Evolutionary conservation across 2,888 invertebrate species (phyloP).

Genomic region (Xylocampa areola): DNA sequence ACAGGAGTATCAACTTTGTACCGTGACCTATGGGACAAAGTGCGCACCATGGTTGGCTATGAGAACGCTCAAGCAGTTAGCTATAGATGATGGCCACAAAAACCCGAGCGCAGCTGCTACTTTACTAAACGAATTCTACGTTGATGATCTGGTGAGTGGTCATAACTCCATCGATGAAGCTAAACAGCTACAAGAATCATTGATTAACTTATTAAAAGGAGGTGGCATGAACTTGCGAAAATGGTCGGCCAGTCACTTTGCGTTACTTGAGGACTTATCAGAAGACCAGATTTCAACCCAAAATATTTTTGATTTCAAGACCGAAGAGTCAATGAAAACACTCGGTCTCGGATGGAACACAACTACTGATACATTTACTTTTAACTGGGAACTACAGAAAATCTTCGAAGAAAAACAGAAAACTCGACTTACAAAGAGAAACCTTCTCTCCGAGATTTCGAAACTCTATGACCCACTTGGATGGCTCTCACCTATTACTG

Average conservation of each 20-base stretch:
- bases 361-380: conserved; percentile 20
- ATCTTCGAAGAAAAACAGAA: too few species aligned
- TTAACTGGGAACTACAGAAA: conserved; percentile 27
- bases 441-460: conserved; percentile 27
- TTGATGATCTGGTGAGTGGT: conserved; percentile 17
- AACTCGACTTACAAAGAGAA: conserved; percentile 36
- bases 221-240: conserved; percentile 18
- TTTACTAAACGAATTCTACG: background rate
- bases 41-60: conserved; percentile 27
- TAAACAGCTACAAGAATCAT: background rate
- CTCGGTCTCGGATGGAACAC: conserved; percentile 42
- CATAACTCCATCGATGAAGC: background rate
- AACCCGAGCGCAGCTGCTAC: conserved; percentile 1
- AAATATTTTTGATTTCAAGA: conserved; percentile 31
- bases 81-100: conserved; percentile 24
- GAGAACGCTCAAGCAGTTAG: conserved; percentile 22
- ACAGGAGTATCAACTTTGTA: conserved; percentile 12
- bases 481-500: conserved; percentile 15
- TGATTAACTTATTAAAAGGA: conserved; percentile 6
- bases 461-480: conserved; percentile 14
- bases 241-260: conserved; percentile 8
- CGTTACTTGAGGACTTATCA: background rate
- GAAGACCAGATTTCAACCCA: conserved; percentile 3
- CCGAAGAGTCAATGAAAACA: conserved; percentile 20
- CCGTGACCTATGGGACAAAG: conserved; percentile 23